Conservation (phyloP, 2,888 invertebrate genomes). For the Linyphia triangularis region DNA sequence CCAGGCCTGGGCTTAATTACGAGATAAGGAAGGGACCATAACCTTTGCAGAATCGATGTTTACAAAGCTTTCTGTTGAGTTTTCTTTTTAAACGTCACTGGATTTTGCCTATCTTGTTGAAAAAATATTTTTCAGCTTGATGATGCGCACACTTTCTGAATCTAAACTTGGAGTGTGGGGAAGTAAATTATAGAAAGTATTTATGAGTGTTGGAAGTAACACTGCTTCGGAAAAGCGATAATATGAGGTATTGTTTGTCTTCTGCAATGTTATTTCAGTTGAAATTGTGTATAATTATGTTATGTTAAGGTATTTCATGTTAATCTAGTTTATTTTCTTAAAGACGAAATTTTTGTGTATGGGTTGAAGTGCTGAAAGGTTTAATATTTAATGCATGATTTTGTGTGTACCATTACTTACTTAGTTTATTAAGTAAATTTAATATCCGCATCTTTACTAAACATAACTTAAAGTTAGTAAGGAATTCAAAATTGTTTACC, state of each 20-base stretch:
- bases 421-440: too few species aligned
- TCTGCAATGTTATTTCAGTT: too few species aligned
- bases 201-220: not conserved
- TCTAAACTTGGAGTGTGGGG: not conserved
- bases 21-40: not conserved
- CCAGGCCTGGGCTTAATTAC: constrained; percentile 24
- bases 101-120: not conserved
- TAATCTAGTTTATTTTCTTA: not conserved
- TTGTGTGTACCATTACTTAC: too few species aligned
- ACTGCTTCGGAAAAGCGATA: not conserved
- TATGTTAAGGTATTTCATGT: not conserved
- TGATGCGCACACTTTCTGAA: not conserved
- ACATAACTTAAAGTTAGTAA: too few species aligned
- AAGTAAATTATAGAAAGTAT: not conserved
- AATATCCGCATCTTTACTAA: too few species aligned
- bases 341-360: too few species aligned
- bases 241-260: not conserved
- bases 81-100: not conserved
- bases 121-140: not conserved
- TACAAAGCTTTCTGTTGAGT: not conserved
- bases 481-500: too few species aligned
- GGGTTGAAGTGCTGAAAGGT: too few species aligned
- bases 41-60: not conserved
- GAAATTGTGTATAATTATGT: not conserved
- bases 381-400: too few species aligned